Evolutionary conservation across 2,888 invertebrate species (phyloP).

Genomic region (Trichopoda pennipes): DNA sequence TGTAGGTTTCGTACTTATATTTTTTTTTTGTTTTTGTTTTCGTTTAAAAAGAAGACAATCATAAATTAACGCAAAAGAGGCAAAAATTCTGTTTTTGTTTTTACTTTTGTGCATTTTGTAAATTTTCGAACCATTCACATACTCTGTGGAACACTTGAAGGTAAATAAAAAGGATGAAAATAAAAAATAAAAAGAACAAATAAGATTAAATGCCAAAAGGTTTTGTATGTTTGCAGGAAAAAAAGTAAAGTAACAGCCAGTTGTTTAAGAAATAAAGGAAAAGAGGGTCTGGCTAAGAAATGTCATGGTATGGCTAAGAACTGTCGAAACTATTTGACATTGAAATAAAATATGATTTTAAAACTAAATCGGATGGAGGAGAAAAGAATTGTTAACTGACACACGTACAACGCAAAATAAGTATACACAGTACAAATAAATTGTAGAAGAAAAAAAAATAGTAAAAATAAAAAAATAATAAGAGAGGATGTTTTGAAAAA

Average conservation of each 20-base stretch:
- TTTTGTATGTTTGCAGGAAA: conserved; percentile 34
- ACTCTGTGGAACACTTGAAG: conserved; percentile 19
- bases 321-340: conserved; percentile 78
- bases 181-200: conserved; percentile 11
- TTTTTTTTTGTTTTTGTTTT: conserved; percentile 14
- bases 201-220: conserved; percentile 65
- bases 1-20: conserved; percentile 16
- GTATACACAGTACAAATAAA: conserved; percentile 39
- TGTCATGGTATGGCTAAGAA: conserved; percentile 74
- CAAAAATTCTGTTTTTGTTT: conserved; percentile 31
- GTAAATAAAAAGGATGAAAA: conserved; percentile 30
- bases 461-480: conserved; percentile 45
- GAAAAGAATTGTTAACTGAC: conserved; percentile 44
- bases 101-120: not conserved
- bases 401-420: conserved; percentile 68
- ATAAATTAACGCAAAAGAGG: conserved; percentile 67
- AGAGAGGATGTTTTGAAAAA: conserved; percentile 48
- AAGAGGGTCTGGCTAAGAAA: conserved; percentile 72
- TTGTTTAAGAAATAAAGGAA: conserved; percentile 32
- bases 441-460: conserved; percentile 49
- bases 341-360: conserved; percentile 74
- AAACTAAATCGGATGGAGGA: conserved; percentile 63
- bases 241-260: conserved; percentile 18
- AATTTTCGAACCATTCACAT: conserved; percentile 34
- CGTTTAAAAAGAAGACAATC: conserved; percentile 57